Evolutionary conservation across 2,888 invertebrate genomes (phyloP).

Genomic region (Nephrotoma flavescens): DNA sequence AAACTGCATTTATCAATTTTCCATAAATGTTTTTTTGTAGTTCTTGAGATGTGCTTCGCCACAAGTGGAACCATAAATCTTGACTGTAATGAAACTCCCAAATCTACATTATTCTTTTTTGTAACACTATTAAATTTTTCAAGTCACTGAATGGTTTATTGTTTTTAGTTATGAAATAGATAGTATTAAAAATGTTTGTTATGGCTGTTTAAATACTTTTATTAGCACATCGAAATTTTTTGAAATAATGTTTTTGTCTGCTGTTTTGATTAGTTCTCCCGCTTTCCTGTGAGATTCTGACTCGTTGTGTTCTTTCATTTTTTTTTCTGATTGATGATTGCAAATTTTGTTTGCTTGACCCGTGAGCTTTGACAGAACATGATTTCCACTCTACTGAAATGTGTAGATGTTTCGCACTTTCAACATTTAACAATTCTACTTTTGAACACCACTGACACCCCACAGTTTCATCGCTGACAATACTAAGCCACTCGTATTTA

Average conservation of each 20-base stretch:
- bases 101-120: neutral
- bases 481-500: too few species aligned
- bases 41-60: neutral
- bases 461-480: too few species aligned
- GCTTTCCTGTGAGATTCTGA: neutral
- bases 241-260: neutral
- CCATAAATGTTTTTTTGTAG: neutral
- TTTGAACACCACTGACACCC: too few species aligned
- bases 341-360: neutral
- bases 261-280: neutral
- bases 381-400: slow-evolving; percentile 1
- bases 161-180: neutral
- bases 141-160: neutral
- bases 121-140: neutral
- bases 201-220: neutral
- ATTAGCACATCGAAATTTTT: neutral
- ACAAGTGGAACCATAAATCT: neutral
- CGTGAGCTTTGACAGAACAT: slow-evolving; percentile 3
- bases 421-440: too few species aligned
- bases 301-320: neutral
- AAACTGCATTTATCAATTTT: neutral
- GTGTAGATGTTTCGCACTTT: neutral
- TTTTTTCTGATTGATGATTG: neutral
- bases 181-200: slow-evolving; percentile 1
- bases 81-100: neutral